These are phyloP conservation scores for Rhinophrynus dorsalis DNA, from an alignment of 2,797 vertebrate species.

Conservation along the genomic window DNA sequence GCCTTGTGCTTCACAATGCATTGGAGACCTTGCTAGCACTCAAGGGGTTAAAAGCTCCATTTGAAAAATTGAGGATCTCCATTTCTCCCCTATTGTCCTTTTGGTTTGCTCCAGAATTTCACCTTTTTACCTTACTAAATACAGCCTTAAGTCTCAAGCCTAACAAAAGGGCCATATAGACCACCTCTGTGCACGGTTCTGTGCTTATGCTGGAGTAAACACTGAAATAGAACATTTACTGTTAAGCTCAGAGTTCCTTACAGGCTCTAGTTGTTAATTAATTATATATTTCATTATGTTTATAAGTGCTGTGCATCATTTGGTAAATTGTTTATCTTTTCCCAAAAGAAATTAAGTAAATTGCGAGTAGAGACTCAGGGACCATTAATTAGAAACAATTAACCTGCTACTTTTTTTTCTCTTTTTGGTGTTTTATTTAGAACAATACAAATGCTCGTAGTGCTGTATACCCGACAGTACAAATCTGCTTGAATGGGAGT, in stretches of 20 bases:
- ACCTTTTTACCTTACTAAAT: too few species aligned
- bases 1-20: too few species aligned
- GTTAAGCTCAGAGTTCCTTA: constrained; percentile 42
- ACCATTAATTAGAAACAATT: constrained; percentile 55
- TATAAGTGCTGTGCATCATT: constrained; percentile 54
- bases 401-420: constrained; percentile 51
- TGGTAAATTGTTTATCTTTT: constrained; percentile 58
- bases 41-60: too few species aligned
- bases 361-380: constrained; percentile 52
- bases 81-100: too few species aligned
- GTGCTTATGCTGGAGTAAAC: constrained; percentile 37
- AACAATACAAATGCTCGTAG: constrained; percentile 16
- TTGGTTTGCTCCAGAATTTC: too few species aligned
- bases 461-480: background rate
- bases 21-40: too few species aligned
- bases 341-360: constrained; percentile 49
- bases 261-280: constrained; percentile 52
- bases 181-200: constrained; percentile 27
- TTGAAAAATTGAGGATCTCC: too few species aligned
- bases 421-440: constrained; percentile 50
- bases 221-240: constrained; percentile 32
- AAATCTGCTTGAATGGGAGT: constrained; percentile 1
- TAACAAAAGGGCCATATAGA: too few species aligned
- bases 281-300: constrained; percentile 61
- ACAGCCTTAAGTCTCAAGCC: too few species aligned